A percentile compares a stretch with the other conserved stretches of the same genome.
These are phyloP conservation scores for Thymelicus lineola DNA, from an alignment of 2,888 invertebrate genomes.

Conservation along the genomic window DNA sequence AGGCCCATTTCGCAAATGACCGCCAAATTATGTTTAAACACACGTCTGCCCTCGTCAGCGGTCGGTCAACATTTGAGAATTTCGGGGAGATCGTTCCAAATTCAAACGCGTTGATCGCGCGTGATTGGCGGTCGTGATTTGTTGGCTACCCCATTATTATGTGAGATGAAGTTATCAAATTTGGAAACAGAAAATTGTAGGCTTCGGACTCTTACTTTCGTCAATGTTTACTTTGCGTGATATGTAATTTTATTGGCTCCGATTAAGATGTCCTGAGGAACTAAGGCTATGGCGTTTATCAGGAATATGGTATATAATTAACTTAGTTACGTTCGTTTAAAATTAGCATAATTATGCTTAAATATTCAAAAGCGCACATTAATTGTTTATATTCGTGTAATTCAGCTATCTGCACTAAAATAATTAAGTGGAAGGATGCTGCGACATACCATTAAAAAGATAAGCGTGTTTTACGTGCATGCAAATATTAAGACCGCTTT, in stretches of 20 bases:
- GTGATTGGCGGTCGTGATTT: conserved; percentile 69
- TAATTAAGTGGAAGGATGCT: conserved; percentile 20
- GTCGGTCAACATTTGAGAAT: conserved; percentile 59
- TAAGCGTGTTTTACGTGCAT: conserved; percentile 2
- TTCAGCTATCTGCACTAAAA: conserved; percentile 23
- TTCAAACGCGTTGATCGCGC: conserved; percentile 61
- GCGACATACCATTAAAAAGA: conserved; percentile 19
- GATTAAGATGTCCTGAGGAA: conserved; percentile 56
- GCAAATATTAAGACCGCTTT: conserved; percentile 11
- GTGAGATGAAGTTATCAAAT: conserved; percentile 77
- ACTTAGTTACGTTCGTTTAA: conserved; percentile 38
- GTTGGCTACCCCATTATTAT: conserved; percentile 66
- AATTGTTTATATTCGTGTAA: conserved; percentile 31
- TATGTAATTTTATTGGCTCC: conserved; percentile 66
- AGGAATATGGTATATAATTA: conserved; percentile 44
- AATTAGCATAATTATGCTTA: conserved; percentile 40
- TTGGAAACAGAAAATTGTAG: conserved; percentile 69
- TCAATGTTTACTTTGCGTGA: conserved; percentile 68
- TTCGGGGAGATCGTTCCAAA: conserved; percentile 58
- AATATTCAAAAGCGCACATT: conserved; percentile 24
- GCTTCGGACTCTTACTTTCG: conserved; percentile 64
- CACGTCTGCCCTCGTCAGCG: conserved; percentile 61
- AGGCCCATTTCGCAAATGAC: conserved; percentile 62
- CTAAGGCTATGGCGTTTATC: conserved; percentile 27
- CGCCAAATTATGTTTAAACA: conserved; percentile 67